Percentiles rank a stretch among this genome's conserved stretches.
Evolutionary conservation across 2,113 vertebrate species (phyloP).

Genomic region (Coryphaenoides rupestris): DNA sequence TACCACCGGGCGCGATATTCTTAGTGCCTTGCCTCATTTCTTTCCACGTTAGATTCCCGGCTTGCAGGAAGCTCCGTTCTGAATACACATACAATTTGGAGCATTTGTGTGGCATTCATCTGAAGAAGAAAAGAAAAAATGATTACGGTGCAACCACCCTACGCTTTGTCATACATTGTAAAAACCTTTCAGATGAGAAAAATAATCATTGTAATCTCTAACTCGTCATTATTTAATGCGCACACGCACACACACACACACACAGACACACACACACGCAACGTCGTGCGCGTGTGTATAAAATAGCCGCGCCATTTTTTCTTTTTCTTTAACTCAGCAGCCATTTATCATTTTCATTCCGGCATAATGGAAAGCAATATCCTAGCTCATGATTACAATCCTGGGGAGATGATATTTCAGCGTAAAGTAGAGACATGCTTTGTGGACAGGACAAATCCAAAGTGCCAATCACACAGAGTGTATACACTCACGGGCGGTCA

Average conservation of each 20-base stretch:
- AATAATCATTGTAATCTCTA: conserved; percentile 48
- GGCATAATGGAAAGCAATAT: conserved; percentile 68
- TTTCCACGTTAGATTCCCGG: conserved; percentile 32
- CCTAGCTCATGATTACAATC: conserved; percentile 64
- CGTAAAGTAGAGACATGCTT: conserved; percentile 45
- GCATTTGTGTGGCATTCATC: background rate
- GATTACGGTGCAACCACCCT: too few species aligned
- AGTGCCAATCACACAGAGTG: conserved; percentile 59
- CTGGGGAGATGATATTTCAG: conserved; percentile 61
- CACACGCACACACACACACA: background rate
- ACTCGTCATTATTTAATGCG: conserved; percentile 28
- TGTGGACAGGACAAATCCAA: conserved; percentile 51
- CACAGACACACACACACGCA: too few species aligned
- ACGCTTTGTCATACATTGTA: conserved; percentile 25
- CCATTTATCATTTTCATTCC: conserved; percentile 64
- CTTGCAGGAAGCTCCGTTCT: conserved; percentile 13
- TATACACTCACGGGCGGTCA: conserved; percentile 49
- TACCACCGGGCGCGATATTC: conserved; percentile 47
- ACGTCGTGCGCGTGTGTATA: conserved; percentile 32
- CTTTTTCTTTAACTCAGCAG: conserved; percentile 25
- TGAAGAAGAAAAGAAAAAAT: background rate
- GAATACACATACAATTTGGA: conserved; percentile 34
- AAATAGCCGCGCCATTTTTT: conserved; percentile 48
- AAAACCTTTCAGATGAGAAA: conserved; percentile 46
- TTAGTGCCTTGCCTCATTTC: conserved; percentile 36